A percentile compares a stretch with the other conserved stretches of the same genome.
Evolutionary conservation across 2,888 invertebrate genomes (phyloP).

Genomic region (Callinectes sapidus): DNA sequence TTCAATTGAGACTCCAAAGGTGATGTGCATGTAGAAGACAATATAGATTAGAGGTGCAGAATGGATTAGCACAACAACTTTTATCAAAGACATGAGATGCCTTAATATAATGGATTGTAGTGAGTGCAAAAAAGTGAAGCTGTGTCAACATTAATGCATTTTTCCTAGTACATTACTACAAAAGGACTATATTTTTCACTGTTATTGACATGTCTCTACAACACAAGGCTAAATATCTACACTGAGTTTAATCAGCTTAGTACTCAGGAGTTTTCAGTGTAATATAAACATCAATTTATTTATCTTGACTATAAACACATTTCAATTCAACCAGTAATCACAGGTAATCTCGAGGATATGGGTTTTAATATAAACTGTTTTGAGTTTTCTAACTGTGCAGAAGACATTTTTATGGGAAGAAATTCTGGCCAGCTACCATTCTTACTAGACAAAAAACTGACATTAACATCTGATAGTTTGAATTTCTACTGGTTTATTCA

Average conservation of each 20-base stretch:
- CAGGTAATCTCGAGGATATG: background rate
- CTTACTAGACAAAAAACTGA: background rate
- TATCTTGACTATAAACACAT: background rate
- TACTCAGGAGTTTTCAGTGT: slow-evolving; percentile 30
- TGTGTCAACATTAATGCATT: slow-evolving; percentile 19
- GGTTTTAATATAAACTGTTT: background rate
- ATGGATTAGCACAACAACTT: background rate
- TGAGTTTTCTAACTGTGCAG: background rate
- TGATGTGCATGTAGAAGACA: background rate
- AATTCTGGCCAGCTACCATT: slow-evolving; percentile 3
- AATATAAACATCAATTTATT: background rate
- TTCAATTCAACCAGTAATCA: background rate
- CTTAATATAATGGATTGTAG: background rate
- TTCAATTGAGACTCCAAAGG: background rate
- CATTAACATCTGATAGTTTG: background rate
- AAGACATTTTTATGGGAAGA: slow-evolving; percentile 8
- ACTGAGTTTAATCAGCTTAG: background rate
- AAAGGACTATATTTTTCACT: background rate
- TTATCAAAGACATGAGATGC: background rate
- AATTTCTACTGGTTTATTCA: slow-evolving; percentile 22
- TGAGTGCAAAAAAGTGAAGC: background rate
- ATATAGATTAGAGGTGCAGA: background rate
- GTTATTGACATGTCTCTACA: background rate
- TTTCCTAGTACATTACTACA: background rate
- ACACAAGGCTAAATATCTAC: background rate